Conservation (phyloP, 2,888 invertebrate genomes). For the Lycia hirtaria region DNA sequence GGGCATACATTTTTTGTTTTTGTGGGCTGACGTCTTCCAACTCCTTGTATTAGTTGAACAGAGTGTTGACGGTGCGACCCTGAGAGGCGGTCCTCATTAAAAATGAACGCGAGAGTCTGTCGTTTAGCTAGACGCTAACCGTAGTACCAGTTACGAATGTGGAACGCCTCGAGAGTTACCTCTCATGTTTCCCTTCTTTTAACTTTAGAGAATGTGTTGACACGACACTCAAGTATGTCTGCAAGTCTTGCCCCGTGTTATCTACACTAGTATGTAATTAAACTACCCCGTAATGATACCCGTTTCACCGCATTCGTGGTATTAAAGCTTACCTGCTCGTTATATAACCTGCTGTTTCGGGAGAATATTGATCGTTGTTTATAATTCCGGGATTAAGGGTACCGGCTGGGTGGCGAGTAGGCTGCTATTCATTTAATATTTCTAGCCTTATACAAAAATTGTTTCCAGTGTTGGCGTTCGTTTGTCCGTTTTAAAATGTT, state of each 20-base stretch:
- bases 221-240: too few relatives aligned
- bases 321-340: conserved; percentile 20
- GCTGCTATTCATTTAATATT: conserved; percentile 20
- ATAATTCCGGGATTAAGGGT: conserved; percentile 21
- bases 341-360: conserved; percentile 16
- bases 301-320: neutral
- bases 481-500: conserved; percentile 17
- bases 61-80: conserved; percentile 35
- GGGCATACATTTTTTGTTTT: too few relatives aligned
- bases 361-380: conserved; percentile 28
- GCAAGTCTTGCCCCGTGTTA: conserved; percentile 19
- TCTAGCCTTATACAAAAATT: conserved; percentile 8
- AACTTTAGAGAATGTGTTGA: conserved; percentile 35
- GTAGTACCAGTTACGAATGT: conserved; percentile 49
- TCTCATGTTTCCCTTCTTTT: conserved; percentile 48
- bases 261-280: conserved; percentile 10
- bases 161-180: conserved; percentile 58
- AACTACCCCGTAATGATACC: conserved; percentile 1
- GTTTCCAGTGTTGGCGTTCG: neutral
- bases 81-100: conserved; percentile 58
- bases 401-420: neutral
- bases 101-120: conserved; percentile 55
- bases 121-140: conserved; percentile 51
- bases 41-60: too few relatives aligned
- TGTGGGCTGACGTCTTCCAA: too few relatives aligned